phyloP scores from a whole-genome alignment of 2,797 vertebrate genomes.

The Syngnathus rostellatus region DNA sequence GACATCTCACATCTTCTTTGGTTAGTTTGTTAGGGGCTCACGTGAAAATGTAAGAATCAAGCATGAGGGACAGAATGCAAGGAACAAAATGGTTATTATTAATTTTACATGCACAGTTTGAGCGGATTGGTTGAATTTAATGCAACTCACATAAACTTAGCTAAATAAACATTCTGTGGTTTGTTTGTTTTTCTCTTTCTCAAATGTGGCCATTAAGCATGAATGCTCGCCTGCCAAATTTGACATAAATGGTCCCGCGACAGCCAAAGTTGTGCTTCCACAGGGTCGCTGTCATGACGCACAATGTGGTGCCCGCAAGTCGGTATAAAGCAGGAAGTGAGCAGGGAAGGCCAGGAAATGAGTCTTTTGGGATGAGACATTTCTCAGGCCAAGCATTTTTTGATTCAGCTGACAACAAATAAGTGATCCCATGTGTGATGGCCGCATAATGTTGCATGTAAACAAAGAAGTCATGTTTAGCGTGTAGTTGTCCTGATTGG shows the following conservation, averaged over 20 bases:
- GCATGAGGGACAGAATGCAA: background rate
- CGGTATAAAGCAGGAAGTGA: slow-evolving; percentile 58
- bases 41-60: slow-evolving; percentile 35
- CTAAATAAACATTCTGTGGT: too few species aligned
- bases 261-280: slow-evolving; percentile 7
- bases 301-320: slow-evolving; percentile 37
- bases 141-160: too few species aligned
- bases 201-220: background rate
- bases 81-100: background rate
- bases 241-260: slow-evolving; percentile 25
- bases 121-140: too few species aligned
- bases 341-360: slow-evolving; percentile 40
- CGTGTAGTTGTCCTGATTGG: background rate
- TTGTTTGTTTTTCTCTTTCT: background rate
- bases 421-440: slow-evolving; percentile 42
- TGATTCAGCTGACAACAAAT: slow-evolving; percentile 50
- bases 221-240: background rate
- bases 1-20: slow-evolving; percentile 38
- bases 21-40: slow-evolving; percentile 26
- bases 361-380: slow-evolving; percentile 47
- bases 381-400: slow-evolving; percentile 55
- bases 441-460: slow-evolving; percentile 40
- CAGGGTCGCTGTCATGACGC: slow-evolving; percentile 27
- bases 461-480: slow-evolving; percentile 27
- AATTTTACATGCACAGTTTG: too few species aligned